Conservation (phyloP, 1,140 invertebrate species). For the Zaprionus africanus region DNA sequence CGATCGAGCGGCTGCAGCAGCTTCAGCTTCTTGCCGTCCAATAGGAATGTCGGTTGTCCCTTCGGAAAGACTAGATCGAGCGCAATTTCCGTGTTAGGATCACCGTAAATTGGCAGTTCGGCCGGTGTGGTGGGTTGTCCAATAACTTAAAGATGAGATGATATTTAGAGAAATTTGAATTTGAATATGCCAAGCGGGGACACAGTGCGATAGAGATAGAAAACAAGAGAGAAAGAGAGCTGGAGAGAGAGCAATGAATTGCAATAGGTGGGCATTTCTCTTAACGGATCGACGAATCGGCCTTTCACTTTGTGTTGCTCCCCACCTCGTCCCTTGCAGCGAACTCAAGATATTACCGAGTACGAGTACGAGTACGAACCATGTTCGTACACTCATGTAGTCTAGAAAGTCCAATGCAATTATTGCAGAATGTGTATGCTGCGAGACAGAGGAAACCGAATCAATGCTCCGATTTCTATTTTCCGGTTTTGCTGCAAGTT, state of each 20-base stretch:
- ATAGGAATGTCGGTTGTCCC: slow-evolving; percentile 89
- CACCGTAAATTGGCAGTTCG: slow-evolving; percentile 92
- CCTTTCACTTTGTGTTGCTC: slow-evolving; percentile 23
- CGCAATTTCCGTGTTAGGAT: slow-evolving; percentile 91
- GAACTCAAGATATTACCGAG: slow-evolving; percentile 19
- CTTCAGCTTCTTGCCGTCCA: slow-evolving; percentile 93
- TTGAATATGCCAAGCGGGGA: slow-evolving; percentile 7
- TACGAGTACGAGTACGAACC: slow-evolving; percentile 13
- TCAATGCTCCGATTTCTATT: slow-evolving; percentile 48
- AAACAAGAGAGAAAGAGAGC: neutral
- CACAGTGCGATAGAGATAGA: neutral
- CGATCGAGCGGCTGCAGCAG: slow-evolving; percentile 92
- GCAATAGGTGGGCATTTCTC: slow-evolving; percentile 10
- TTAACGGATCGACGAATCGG: slow-evolving; percentile 1
- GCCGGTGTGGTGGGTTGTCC: slow-evolving; percentile 91
- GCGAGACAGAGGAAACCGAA: slow-evolving; percentile 24
- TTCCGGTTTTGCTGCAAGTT: slow-evolving; percentile 33
- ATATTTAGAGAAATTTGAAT: slow-evolving; percentile 27
- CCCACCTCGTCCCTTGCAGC: neutral
- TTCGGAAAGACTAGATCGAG: slow-evolving; percentile 91
- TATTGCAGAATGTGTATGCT: slow-evolving; percentile 49
- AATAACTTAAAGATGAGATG: slow-evolving; percentile 87
- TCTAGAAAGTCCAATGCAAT: slow-evolving; percentile 53
- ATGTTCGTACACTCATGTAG: slow-evolving; percentile 38
- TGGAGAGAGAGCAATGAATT: slow-evolving; percentile 9